A percentile compares a stretch with the other conserved stretches of the same genome.
These are phyloP conservation scores for Montipora sp. DNA, from an alignment of 64 coral and sea anemone species.

Conservation along the genomic window DNA sequence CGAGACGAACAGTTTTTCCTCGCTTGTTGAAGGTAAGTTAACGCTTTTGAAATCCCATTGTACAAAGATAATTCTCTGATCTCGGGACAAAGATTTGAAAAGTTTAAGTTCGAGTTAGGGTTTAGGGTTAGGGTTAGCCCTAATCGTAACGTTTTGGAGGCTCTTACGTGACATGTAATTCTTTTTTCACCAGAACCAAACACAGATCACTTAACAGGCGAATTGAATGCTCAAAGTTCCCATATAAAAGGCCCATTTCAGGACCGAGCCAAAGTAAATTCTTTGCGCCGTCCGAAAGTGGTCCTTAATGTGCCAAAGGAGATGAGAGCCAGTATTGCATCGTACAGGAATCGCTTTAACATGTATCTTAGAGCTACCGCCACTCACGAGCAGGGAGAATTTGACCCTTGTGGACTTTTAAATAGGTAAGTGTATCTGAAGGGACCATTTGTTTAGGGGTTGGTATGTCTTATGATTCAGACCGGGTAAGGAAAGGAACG, in stretches of 20 bases:
- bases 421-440: constrained; percentile 69
- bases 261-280: neutral
- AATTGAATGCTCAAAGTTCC: neutral
- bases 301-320: constrained; percentile 75
- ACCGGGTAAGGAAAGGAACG: too few relatives aligned
- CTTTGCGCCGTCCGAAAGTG: constrained; percentile 15
- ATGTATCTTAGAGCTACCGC: constrained; percentile 78
- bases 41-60: neutral
- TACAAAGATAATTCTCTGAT: neutral
- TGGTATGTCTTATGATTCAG: neutral
- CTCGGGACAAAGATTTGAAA: neutral
- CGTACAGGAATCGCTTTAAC: constrained; percentile 77
- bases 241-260: neutral
- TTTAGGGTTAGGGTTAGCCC: too few relatives aligned
- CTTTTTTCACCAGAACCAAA: neutral
- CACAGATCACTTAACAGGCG: neutral
- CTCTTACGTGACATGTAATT: neutral
- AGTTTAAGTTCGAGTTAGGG: neutral
- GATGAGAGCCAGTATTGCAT: constrained; percentile 78
- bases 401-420: constrained; percentile 94
- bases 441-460: neutral
- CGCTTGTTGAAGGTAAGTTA: constrained; percentile 20
- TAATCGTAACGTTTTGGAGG: too few relatives aligned
- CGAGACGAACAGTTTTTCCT: constrained; percentile 19
- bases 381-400: constrained; percentile 82